These are phyloP conservation scores for Theropithecus gelada DNA, from an alignment of 2,113 vertebrate genomes.

Conservation along the genomic window DNA sequence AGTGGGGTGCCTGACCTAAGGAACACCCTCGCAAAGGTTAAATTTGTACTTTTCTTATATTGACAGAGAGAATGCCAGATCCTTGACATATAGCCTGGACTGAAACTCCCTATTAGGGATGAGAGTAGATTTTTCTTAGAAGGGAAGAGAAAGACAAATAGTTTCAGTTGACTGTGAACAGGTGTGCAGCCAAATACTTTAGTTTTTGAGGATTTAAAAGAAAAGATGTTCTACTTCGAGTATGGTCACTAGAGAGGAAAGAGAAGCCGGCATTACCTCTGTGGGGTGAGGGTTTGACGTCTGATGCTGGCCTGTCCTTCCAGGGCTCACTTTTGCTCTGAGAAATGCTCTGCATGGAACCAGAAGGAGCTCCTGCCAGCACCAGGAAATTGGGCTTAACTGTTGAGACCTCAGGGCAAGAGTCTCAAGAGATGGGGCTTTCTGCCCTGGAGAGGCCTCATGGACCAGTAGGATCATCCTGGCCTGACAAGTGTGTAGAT, in stretches of 20 bases:
- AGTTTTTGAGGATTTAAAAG: background rate
- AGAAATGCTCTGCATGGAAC: too few relatives aligned
- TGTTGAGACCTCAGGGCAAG: too few relatives aligned
- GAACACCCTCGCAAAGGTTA: background rate
- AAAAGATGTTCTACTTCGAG: background rate
- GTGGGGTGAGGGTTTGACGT: fast-evolving
- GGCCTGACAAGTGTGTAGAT: fast-evolving
- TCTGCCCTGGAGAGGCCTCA: fast-evolving
- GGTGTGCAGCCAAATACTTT: background rate
- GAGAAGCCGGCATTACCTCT: too few relatives aligned
- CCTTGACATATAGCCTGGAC: fast-evolving
- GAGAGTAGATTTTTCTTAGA: background rate
- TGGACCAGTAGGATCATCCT: too few relatives aligned
- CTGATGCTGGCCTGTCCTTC: background rate
- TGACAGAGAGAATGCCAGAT: background rate
- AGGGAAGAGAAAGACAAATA: too few relatives aligned
- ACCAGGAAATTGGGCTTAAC: too few relatives aligned
- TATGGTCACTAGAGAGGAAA: too few relatives aligned
- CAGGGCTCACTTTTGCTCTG: background rate
- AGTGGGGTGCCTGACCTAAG: background rate
- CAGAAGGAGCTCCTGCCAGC: too few relatives aligned
- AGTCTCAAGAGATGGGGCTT: background rate
- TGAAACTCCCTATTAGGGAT: fast-evolving
- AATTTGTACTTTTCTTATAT: background rate
- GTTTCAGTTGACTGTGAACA: background rate